Evolutionary conservation across 2,797 vertebrate species (phyloP).

Genomic region (Mormyrus proboscirostris): DNA sequence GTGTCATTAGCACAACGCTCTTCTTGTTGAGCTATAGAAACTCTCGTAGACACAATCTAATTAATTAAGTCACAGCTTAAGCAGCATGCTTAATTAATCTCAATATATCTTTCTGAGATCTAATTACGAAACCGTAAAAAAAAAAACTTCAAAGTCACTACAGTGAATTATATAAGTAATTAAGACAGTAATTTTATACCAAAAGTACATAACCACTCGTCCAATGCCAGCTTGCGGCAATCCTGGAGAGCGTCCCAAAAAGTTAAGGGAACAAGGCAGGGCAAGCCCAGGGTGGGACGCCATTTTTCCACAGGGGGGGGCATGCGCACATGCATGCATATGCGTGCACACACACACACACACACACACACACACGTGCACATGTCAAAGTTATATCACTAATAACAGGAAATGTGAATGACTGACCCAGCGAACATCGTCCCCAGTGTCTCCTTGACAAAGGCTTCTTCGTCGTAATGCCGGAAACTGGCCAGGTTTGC

Average conservation of each 20-base stretch:
- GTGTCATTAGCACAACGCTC: not conserved
- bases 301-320: not conserved
- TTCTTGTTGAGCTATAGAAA: not conserved
- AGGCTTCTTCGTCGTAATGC: slow-evolving; percentile 78
- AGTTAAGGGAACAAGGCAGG: not conserved
- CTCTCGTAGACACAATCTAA: not conserved
- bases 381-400: not conserved
- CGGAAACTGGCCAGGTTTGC: slow-evolving; percentile 85
- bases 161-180: not conserved
- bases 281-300: not conserved
- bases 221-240: not conserved
- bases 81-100: not conserved
- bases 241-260: not conserved
- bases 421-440: slow-evolving; percentile 84
- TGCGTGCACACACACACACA: not conserved
- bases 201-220: not conserved
- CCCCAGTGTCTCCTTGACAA: slow-evolving; percentile 74
- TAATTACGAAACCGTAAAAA: not conserved
- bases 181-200: not conserved
- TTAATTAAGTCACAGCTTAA: not conserved
- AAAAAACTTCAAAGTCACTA: not conserved
- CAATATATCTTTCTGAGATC: not conserved
- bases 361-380: not conserved
- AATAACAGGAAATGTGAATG: not conserved
- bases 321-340: not conserved